A percentile compares a stretch with the other conserved stretches of the same genome.
These are phyloP conservation scores for Sycophaga agraensis DNA, from an alignment of 1,140 invertebrate species.

Conservation along the genomic window DNA sequence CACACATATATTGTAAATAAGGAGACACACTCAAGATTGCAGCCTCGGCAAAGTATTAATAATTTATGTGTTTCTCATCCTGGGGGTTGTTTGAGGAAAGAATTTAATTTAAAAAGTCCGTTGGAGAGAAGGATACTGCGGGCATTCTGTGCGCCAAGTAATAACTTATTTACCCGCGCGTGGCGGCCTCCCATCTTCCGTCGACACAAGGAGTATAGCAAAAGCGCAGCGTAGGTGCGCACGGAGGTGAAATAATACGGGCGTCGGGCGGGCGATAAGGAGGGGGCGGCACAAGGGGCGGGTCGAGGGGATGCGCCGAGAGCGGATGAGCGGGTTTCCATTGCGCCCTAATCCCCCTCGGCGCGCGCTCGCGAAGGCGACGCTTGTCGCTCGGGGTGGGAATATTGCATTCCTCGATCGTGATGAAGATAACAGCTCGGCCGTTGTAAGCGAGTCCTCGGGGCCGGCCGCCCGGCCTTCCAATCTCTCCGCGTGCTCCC, in stretches of 20 bases:
- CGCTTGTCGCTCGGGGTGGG: constrained; percentile 40
- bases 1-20: no score
- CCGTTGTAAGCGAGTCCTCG: no score
- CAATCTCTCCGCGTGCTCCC: not conserved
- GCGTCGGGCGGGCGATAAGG: not conserved
- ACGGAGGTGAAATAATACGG: constrained; percentile 25
- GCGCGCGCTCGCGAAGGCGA: constrained; percentile 24
- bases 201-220: no score
- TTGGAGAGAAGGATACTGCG: not conserved
- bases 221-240: not conserved
- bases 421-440: constrained; percentile 39
- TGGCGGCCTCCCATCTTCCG: no score
- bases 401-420: constrained; percentile 45
- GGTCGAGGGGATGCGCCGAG: not conserved
- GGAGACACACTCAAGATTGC: not conserved
- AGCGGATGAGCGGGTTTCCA: constrained; percentile 39
- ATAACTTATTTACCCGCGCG: constrained; percentile 27
- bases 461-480: not conserved
- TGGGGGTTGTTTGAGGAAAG: constrained; percentile 5
- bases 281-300: not conserved
- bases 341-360: constrained; percentile 49
- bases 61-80: not conserved
- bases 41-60: not conserved
- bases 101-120: constrained; percentile 29
- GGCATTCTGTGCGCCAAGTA: constrained; percentile 10